Conservation (phyloP, 2,797 vertebrate genomes). For the Mycteria americana region DNA sequence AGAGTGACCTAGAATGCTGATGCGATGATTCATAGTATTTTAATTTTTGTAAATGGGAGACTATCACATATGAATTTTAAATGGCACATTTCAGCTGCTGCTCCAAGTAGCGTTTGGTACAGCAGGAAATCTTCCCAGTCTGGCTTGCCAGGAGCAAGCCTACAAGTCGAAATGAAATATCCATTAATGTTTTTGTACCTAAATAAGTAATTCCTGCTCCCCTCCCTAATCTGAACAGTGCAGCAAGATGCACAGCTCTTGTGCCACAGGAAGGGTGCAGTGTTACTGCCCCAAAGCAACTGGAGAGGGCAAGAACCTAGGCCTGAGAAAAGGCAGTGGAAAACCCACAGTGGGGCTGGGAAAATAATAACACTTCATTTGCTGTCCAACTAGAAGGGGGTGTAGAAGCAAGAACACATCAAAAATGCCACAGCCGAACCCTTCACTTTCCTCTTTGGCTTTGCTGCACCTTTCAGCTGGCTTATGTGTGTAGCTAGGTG, state of each 20-base stretch:
- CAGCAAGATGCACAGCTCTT: neutral
- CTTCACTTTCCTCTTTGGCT: neutral
- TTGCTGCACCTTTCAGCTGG: neutral
- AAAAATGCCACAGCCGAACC: neutral
- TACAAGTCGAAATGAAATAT: neutral
- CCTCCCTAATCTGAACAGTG: neutral
- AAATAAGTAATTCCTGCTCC: neutral
- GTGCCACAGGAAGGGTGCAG: neutral
- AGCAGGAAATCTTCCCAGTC: neutral
- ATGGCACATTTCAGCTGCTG: slow-evolving; percentile 14
- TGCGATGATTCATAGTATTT: slow-evolving; percentile 36
- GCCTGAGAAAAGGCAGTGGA: neutral
- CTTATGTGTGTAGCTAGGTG: neutral
- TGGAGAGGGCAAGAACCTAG: neutral
- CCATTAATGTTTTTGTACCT: neutral
- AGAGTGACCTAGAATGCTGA: slow-evolving; percentile 59
- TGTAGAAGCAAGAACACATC: neutral
- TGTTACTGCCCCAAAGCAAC: neutral
- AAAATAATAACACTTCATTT: neutral
- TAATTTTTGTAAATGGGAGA: slow-evolving; percentile 22
- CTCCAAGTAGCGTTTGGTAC: neutral
- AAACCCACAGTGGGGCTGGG: neutral
- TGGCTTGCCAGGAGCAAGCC: slow-evolving; percentile 8
- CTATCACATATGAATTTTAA: slow-evolving; percentile 19
- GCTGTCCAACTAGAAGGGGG: neutral